Percentiles rank a stretch among this genome's conserved stretches.
Conservation (phyloP, 2,113 vertebrate species). For the Tilapia sparmanii region DNA sequence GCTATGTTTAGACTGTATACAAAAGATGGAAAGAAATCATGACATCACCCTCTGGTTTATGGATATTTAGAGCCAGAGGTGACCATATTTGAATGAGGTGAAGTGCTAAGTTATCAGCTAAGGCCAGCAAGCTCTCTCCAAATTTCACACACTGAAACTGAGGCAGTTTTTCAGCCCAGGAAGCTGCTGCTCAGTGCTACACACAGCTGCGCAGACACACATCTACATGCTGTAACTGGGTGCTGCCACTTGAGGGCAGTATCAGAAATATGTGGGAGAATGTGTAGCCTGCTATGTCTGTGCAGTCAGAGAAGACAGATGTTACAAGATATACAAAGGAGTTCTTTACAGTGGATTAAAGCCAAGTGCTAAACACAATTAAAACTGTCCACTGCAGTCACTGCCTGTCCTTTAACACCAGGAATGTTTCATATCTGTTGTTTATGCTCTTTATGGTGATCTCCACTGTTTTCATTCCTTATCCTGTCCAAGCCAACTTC, state of each 20-base stretch:
- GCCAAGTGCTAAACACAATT: neutral
- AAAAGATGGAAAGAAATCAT: neutral
- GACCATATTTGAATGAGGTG: neutral
- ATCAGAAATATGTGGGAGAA: neutral
- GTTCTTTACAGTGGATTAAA: neutral
- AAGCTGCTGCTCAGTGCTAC: neutral
- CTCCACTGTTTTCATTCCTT: neutral
- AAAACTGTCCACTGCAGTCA: neutral
- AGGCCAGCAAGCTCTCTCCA: neutral
- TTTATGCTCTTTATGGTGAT: neutral
- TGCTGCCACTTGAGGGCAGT: neutral
- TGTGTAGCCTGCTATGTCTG: neutral
- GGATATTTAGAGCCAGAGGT: neutral
- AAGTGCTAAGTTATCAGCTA: neutral
- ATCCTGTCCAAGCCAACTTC: neutral
- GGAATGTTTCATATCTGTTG: neutral
- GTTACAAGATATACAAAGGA: neutral
- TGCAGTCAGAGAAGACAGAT: neutral
- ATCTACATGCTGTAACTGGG: neutral
- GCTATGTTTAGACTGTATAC: neutral
- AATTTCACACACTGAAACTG: neutral
- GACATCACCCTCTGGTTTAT: neutral
- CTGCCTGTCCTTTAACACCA: neutral
- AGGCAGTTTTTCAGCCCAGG: neutral
- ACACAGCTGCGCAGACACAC: neutral